phyloP scores from a whole-genome alignment of 2,888 invertebrate genomes.

The Lithosia quadra region DNA sequence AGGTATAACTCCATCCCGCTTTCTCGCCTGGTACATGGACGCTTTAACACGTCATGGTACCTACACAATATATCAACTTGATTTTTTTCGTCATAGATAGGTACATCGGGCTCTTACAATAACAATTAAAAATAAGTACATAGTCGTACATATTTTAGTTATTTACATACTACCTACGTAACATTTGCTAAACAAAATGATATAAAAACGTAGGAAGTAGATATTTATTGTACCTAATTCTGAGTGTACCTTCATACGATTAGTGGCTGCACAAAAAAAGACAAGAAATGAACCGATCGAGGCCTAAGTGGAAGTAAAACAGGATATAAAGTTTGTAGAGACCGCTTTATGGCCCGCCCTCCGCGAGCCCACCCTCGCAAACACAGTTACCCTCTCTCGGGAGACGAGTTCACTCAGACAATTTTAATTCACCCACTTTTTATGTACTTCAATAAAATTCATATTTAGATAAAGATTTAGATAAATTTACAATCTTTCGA shows the following conservation, averaged over 20 bases:
- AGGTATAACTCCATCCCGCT: too few relatives aligned
- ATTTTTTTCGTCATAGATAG: too few relatives aligned
- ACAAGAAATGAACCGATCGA: conserved; percentile 22
- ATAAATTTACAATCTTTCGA: conserved; percentile 42
- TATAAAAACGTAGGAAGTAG: too few relatives aligned
- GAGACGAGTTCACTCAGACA: conserved; percentile 34
- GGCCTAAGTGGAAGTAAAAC: conserved; percentile 70
- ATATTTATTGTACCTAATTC: too few relatives aligned
- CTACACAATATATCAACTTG: too few relatives aligned
- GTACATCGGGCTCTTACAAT: too few relatives aligned
- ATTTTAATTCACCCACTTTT: conserved; percentile 38
- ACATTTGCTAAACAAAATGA: too few relatives aligned
- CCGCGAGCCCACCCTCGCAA: conserved; percentile 37
- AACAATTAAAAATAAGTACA: too few relatives aligned
- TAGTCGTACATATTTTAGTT: too few relatives aligned
- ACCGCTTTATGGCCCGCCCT: conserved; percentile 68
- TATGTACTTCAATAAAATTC: conserved; percentile 16
- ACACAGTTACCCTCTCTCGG: conserved; percentile 46
- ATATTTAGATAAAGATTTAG: conserved; percentile 14
- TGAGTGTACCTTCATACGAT: background rate
- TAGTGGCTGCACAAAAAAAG: background rate
- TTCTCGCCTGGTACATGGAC: too few relatives aligned
- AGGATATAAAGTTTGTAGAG: conserved; percentile 63
- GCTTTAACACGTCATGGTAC: too few relatives aligned
- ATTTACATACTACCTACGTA: too few relatives aligned